Evolutionary conservation across 2,113 vertebrate genomes (phyloP), one percentile per base, ranked within the genome.

Genomic region (Columba livia): DNA sequence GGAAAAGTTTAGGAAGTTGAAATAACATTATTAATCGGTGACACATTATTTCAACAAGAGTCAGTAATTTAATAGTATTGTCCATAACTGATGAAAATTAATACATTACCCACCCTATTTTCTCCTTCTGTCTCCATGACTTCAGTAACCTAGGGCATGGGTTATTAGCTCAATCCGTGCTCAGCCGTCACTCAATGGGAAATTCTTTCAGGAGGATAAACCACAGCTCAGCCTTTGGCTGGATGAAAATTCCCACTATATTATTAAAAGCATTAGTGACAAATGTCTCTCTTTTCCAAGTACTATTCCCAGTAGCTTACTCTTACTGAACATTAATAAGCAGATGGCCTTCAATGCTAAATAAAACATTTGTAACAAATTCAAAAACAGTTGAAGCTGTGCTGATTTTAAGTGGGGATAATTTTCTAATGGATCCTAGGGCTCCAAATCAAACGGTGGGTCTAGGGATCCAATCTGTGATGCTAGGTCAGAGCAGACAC

Each of bases 1-100:
- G 73, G 70, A 53, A 87, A 44, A 92, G 66, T 89, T 94, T 79
- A 56, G 66, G 50, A 93, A 92, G 73, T 69, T 79, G 80, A 75
- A 92, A 54, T 13, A 12, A 69, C 67, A 86, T 91, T 90, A 77
- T 91, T 97, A 95, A 92, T 88, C 4, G 2, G 48, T 66, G 91
- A 85, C 93, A 91, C 25, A 6, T 88, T 94, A 92, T 92, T 93
- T 74, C 87, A 93, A 91, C 74, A 70, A 40, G 36, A 95, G 58
- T 71, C 66, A 60, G 79, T 67, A 79, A 94, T 88, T 91, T 91
- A 93, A 89, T 64, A 80, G 75, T 84, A 94, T 91, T 94, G 94
- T 93, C 91, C 90, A 80, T 89, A 94, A 93, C 81, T 94, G 95
- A 95, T 84, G 81, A 93, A 96, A 97, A 95, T 90, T 79, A 93